Evolutionary conservation across 2,113 vertebrate species (phyloP).

Genomic region (Cranoglanis bouderius): DNA sequence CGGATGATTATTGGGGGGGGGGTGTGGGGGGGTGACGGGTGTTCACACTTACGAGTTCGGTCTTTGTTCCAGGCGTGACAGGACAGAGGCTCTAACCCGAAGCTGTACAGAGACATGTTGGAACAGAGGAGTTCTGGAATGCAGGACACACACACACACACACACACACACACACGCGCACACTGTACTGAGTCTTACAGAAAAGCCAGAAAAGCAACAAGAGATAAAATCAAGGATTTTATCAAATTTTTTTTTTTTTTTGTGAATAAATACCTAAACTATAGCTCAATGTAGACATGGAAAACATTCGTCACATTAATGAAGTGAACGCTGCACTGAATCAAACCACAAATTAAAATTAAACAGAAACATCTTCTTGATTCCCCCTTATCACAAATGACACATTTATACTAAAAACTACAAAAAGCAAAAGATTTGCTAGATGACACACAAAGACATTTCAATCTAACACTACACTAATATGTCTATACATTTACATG

Average conservation of each 20-base stretch:
- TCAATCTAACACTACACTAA: neutral
- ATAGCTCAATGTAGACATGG: neutral
- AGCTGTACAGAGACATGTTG: conserved; percentile 76
- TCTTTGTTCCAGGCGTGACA: conserved; percentile 83
- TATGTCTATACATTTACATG: neutral
- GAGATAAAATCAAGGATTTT: neutral
- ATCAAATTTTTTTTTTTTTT: neutral
- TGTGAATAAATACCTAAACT: neutral
- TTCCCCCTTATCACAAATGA: neutral
- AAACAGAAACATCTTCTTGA: neutral
- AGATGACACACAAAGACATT: neutral
- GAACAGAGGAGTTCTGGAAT: conserved; percentile 70
- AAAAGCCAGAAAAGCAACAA: conserved; percentile 33
- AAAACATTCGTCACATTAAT: neutral
- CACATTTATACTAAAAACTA: neutral
- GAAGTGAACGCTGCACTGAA: neutral
- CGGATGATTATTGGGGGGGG: conserved; percentile 34
- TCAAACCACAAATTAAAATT: neutral
- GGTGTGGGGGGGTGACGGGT: conserved; percentile 28
- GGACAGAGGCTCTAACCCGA: conserved; percentile 78
- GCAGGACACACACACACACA: conserved; percentile 42
- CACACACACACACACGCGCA: conserved; percentile 8
- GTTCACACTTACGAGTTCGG: conserved; percentile 71
- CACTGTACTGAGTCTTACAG: conserved; percentile 29
- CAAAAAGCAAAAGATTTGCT: too few relatives aligned